These are phyloP conservation scores for Sinotaia quadrata DNA, from an alignment of 2,888 invertebrate species.

Conservation along the genomic window DNA sequence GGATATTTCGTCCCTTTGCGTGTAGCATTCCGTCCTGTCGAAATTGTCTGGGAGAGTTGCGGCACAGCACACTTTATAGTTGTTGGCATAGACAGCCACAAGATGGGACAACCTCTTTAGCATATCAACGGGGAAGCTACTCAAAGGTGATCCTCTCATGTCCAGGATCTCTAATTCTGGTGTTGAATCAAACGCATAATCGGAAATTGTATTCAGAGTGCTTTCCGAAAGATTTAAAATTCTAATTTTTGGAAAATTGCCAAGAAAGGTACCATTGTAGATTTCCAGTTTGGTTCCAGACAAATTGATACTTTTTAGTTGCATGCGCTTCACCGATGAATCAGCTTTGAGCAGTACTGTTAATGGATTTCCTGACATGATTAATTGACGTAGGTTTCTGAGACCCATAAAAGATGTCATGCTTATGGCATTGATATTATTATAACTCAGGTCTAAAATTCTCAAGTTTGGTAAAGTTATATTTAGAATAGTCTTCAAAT, in stretches of 20 bases:
- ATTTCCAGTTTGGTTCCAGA: background rate
- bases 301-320: slow-evolving; percentile 12
- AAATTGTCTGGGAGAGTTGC: slow-evolving; percentile 8
- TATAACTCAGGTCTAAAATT: slow-evolving; percentile 15
- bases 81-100: slow-evolving; percentile 12
- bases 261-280: background rate
- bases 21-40: slow-evolving; percentile 8
- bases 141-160: slow-evolving; percentile 6
- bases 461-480: background rate
- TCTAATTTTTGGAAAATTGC: background rate
- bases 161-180: slow-evolving; percentile 4
- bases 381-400: background rate
- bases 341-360: background rate
- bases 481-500: background rate
- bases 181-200: slow-evolving; percentile 3
- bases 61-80: slow-evolving; percentile 26
- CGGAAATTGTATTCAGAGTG: background rate
- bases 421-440: background rate
- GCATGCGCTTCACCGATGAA: background rate
- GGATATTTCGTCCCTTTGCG: slow-evolving; percentile 26
- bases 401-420: background rate
- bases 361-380: slow-evolving; percentile 12
- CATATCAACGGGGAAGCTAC: slow-evolving; percentile 6
- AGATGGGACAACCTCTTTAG: background rate
- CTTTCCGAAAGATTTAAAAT: slow-evolving; percentile 6